Conservation (phyloP, 2,797 vertebrate species). For the Macrochelys suwanniensis region DNA sequence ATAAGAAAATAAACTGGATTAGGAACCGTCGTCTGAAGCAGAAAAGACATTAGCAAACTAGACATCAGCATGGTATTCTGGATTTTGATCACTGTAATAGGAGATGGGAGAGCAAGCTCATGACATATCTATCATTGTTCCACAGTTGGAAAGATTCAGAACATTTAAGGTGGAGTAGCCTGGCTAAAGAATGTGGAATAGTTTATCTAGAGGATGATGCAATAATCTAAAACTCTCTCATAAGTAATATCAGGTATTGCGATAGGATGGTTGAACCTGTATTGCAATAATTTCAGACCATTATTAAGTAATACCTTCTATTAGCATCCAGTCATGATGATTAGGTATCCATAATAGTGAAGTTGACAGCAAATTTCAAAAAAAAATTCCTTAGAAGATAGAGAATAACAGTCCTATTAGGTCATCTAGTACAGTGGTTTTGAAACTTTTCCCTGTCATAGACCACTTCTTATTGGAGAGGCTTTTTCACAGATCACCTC, state of each 20-base stretch:
- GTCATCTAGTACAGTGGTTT: background rate
- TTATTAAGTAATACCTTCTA: background rate
- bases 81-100: background rate
- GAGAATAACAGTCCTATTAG: background rate
- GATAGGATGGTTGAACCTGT: background rate
- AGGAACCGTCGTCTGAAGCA: background rate
- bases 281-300: background rate
- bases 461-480: background rate
- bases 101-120: background rate
- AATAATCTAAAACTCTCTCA: background rate
- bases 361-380: background rate
- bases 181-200: background rate
- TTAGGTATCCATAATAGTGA: background rate
- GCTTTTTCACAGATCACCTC: background rate
- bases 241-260: background rate
- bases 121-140: background rate
- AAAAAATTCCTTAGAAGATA: background rate
- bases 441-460: background rate
- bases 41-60: background rate
- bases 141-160: background rate
- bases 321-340: background rate
- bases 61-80: background rate
- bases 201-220: background rate
- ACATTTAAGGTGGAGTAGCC: background rate
- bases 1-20: background rate